phyloP scores from a whole-genome alignment of 2,113 vertebrate species.

The Eira barbara region DNA sequence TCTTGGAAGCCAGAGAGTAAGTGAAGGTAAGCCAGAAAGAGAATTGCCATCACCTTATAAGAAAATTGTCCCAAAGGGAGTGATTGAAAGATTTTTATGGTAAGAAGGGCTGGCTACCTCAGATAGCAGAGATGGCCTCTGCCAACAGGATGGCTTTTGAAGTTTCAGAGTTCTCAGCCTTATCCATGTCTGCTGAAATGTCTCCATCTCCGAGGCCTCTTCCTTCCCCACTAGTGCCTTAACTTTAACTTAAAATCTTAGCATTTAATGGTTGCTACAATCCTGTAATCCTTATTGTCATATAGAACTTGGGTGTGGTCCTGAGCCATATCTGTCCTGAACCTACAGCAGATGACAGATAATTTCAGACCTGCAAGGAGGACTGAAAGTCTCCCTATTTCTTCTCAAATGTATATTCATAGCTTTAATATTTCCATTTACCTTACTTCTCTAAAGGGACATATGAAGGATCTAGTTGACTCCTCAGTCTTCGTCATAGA shows the following conservation, averaged over 20 bases:
- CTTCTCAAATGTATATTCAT: neutral
- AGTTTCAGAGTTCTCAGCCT: neutral
- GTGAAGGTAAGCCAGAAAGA: neutral
- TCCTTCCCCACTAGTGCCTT: neutral
- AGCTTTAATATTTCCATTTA: neutral
- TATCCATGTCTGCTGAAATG: neutral
- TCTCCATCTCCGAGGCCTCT: neutral
- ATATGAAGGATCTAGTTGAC: neutral
- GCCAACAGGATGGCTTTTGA: neutral
- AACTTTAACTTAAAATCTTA: neutral
- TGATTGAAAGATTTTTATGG: neutral
- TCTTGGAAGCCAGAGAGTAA: neutral
- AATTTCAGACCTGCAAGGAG: neutral
- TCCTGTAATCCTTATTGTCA: neutral
- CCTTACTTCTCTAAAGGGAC: neutral
- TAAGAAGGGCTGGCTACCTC: neutral
- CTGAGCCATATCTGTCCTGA: neutral
- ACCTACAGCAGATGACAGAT: neutral
- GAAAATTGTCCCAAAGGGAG: neutral
- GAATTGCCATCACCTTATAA: neutral
- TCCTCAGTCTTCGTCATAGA: neutral
- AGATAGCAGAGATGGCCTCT: neutral
- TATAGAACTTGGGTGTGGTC: neutral
- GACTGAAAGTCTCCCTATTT: neutral
- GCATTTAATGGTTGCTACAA: neutral